Conservation (phyloP, 92 coral and sea anemone species). For the Zoanthus solanderi region DNA sequence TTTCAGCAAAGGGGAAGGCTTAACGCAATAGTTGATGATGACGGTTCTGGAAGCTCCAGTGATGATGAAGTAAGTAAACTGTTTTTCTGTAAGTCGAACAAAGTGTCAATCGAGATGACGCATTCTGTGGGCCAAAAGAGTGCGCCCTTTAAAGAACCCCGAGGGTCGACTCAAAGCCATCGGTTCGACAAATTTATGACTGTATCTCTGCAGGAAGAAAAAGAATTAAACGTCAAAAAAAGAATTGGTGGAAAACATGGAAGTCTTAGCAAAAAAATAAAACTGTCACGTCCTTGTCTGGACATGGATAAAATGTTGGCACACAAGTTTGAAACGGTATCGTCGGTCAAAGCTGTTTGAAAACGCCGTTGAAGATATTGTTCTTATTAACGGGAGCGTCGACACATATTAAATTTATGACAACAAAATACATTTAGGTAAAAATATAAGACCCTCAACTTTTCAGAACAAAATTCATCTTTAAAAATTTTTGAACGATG, state of each 20-base stretch:
- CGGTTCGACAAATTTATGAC: slow-evolving; percentile 29
- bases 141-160: background rate
- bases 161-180: background rate
- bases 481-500: background rate
- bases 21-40: slow-evolving; percentile 20
- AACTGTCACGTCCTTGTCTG: slow-evolving; percentile 32
- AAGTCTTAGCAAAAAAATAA: slow-evolving; percentile 29
- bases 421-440: background rate
- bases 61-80: slow-evolving; percentile 48
- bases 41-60: slow-evolving; percentile 26
- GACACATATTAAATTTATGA: slow-evolving; percentile 6
- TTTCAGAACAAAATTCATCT: background rate
- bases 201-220: slow-evolving; percentile 33
- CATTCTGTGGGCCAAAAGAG: background rate
- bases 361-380: slow-evolving; percentile 11
- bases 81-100: slow-evolving; percentile 38
- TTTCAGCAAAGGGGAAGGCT: background rate
- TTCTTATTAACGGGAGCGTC: background rate
- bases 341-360: slow-evolving; percentile 27
- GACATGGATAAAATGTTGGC: slow-evolving; percentile 50
- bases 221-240: slow-evolving; percentile 23
- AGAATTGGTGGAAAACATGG: slow-evolving; percentile 17
- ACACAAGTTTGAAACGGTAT: slow-evolving; percentile 30
- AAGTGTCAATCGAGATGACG: slow-evolving; percentile 5
- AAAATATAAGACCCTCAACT: background rate